Evolutionary conservation across 2,113 vertebrate species (phyloP).

Genomic region (Agapornis roseicollis): DNA sequence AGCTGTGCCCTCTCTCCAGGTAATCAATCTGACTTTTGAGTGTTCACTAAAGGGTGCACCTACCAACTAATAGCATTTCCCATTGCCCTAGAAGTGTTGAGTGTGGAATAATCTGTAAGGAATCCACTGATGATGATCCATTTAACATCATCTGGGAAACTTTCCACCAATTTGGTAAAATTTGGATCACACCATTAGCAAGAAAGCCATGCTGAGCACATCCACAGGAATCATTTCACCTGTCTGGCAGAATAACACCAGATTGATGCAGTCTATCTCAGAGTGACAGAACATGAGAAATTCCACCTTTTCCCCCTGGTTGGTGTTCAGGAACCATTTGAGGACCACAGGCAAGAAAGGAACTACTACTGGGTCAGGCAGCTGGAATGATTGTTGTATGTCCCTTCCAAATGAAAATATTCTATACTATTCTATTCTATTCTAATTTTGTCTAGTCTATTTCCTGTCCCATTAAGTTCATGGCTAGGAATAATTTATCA

Average conservation of each 20-base stretch:
- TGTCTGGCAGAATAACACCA: not conserved
- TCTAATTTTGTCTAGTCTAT: not conserved
- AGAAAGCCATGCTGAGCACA: not conserved
- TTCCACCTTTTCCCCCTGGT: not conserved
- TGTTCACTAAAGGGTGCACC: not conserved
- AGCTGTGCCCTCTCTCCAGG: not conserved
- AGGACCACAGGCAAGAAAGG: not conserved
- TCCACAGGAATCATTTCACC: not conserved
- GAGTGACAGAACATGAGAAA: not conserved
- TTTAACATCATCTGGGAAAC: not conserved
- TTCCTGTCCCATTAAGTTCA: not conserved
- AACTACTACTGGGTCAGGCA: not conserved
- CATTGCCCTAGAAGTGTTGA: not conserved
- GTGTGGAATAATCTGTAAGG: not conserved
- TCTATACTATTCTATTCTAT: not conserved
- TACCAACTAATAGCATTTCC: not conserved
- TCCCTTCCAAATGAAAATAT: not conserved
- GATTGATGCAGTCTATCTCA: not conserved
- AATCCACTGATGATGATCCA: not conserved
- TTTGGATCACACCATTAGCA: not conserved
- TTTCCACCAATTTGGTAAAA: not conserved
- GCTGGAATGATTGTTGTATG: not conserved
- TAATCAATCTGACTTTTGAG: fast-evolving
- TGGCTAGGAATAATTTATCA: not conserved
- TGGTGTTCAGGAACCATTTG: not conserved